Conservation (phyloP, 2,113 vertebrate genomes). For the Otolemur garnettii region DNA sequence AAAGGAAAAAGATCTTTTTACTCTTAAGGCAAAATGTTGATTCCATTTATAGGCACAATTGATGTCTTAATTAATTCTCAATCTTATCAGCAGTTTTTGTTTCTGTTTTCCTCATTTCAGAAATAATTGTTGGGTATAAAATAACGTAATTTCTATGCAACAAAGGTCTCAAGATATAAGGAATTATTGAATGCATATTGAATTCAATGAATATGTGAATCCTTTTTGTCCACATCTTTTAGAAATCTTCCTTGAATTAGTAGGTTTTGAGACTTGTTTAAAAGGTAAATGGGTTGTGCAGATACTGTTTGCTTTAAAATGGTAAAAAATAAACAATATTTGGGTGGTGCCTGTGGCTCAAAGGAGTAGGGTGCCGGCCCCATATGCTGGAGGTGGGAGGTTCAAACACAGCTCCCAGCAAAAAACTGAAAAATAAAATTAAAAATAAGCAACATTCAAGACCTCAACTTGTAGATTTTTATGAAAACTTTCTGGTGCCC, state of each 20-base stretch:
- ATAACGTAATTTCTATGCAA: neutral
- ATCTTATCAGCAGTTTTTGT: neutral
- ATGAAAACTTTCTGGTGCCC: neutral
- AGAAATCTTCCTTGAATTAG: too few species aligned
- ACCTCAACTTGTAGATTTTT: neutral
- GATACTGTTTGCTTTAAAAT: neutral
- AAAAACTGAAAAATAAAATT: too few species aligned
- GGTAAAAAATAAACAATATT: neutral
- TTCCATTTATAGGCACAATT: neutral
- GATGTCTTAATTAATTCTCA: neutral
- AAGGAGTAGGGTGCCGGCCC: too few species aligned
- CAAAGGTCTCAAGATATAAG: too few species aligned
- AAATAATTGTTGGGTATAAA: neutral
- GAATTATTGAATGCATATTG: too few species aligned
- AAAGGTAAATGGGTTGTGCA: neutral
- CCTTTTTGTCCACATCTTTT: rapidly evolving
- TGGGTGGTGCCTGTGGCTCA: too few species aligned
- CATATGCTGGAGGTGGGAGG: too few species aligned
- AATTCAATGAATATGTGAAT: neutral
- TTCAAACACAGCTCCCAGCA: too few species aligned
- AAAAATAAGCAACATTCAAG: neutral
- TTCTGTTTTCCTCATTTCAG: too few species aligned
- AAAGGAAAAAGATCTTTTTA: neutral
- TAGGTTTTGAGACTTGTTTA: neutral
- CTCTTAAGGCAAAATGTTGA: neutral